These are phyloP conservation scores for Baronia brevicornis DNA, from an alignment of 2,888 invertebrate genomes.

Conservation along the genomic window DNA sequence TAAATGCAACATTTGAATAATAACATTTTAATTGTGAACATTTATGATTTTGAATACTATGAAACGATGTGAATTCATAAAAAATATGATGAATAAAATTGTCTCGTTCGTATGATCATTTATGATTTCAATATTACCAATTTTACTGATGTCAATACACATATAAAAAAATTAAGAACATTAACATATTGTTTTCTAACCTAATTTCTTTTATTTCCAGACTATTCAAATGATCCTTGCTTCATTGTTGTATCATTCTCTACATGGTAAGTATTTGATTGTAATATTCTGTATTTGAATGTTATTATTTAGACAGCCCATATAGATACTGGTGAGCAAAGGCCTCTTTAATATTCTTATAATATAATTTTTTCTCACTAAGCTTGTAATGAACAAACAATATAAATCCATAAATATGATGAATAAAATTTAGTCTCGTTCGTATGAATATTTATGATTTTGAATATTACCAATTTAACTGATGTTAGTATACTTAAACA, in stretches of 20 bases:
- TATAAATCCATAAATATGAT: constrained; percentile 26
- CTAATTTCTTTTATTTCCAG: no score
- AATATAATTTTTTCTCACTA: no score
- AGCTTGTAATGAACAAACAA: neutral
- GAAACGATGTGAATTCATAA: neutral
- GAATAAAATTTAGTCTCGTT: constrained; percentile 43
- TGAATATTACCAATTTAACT: constrained; percentile 42
- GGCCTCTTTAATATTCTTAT: no score
- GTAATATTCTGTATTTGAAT: no score
- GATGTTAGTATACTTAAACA: constrained; percentile 19
- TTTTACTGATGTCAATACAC: constrained; percentile 24
- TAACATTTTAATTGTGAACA: neutral
- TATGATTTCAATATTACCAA: constrained; percentile 51
- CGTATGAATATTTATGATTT: constrained; percentile 51
- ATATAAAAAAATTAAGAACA: neutral
- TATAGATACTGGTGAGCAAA: no score
- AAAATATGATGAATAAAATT: constrained; percentile 16
- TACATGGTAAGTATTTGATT: no score
- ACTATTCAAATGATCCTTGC: no score
- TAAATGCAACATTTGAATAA: no score
- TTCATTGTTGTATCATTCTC: no score
- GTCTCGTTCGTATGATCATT: constrained; percentile 63
- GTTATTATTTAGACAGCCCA: no score
- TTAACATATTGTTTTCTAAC: no score
- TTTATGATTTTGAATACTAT: constrained; percentile 20